Evolutionary conservation across 2,113 vertebrate genomes (phyloP).

Genomic region (Leucopternis melanops): DNA sequence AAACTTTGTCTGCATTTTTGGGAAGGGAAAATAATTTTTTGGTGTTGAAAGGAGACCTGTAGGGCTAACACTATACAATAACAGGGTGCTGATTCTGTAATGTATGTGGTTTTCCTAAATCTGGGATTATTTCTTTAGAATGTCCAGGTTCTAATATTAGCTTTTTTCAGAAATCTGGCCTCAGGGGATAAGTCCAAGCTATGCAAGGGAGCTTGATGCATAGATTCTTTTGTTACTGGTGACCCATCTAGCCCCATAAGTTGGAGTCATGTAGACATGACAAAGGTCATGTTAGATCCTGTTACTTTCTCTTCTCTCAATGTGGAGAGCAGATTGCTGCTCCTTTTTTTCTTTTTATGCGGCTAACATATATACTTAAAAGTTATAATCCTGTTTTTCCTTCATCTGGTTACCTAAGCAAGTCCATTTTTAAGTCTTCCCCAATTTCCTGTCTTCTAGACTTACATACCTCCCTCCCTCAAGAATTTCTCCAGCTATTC

Average conservation of each 20-base stretch:
- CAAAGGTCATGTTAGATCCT: neutral
- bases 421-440: neutral
- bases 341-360: neutral
- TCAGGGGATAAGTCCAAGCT: neutral
- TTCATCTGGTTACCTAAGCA: neutral
- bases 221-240: neutral
- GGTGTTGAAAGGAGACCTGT: neutral
- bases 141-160: neutral
- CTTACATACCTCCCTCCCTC: neutral
- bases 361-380: neutral
- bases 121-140: neutral
- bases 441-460: neutral
- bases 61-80: neutral
- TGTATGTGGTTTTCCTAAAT: neutral
- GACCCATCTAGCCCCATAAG: neutral
- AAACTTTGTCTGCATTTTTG: neutral
- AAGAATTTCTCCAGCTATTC: neutral
- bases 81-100: accelerated
- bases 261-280: neutral
- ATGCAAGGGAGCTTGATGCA: neutral
- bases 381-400: neutral
- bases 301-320: neutral
- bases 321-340: neutral
- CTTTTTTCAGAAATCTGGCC: neutral
- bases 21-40: neutral